These are phyloP conservation scores for Ornithoptera priamus DNA, from an alignment of 2,888 invertebrate species.

Conservation along the genomic window DNA sequence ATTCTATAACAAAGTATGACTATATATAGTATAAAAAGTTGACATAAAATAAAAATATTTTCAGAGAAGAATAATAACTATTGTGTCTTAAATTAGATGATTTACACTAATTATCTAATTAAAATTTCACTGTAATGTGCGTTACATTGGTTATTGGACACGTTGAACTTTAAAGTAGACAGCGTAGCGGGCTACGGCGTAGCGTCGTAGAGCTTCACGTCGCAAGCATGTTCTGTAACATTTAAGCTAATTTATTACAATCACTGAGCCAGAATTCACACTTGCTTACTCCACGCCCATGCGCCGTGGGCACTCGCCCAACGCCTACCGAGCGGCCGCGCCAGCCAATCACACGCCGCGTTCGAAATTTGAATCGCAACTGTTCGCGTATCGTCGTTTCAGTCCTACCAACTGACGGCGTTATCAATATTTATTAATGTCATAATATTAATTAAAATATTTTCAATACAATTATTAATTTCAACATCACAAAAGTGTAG, in stretches of 20 bases:
- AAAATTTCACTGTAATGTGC: neutral
- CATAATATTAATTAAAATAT: neutral
- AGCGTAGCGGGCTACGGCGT: constrained; percentile 52
- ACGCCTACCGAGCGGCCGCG: constrained; percentile 62
- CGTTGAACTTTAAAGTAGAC: constrained; percentile 23
- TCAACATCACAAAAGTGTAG: too few species aligned
- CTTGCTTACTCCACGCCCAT: constrained; percentile 68
- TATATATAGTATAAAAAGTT: too few species aligned
- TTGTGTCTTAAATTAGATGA: too few species aligned
- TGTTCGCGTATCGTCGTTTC: constrained; percentile 59
- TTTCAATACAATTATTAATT: too few species aligned
- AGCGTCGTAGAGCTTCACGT: constrained; percentile 52
- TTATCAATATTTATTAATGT: neutral
- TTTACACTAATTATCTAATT: neutral
- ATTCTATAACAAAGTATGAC: too few species aligned
- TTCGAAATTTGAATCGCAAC: constrained; percentile 62
- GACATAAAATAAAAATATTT: too few species aligned
- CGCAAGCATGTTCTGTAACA: constrained; percentile 54
- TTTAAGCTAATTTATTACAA: constrained; percentile 61
- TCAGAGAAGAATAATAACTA: too few species aligned
- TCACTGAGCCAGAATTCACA: constrained; percentile 60
- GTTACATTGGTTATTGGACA: neutral
- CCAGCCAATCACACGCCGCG: constrained; percentile 70
- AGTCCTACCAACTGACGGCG: constrained; percentile 47
- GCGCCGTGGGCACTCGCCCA: constrained; percentile 57